These are phyloP conservation scores for Gouania willdenowi DNA, from an alignment of 2,797 vertebrate species.

Conservation along the genomic window DNA sequence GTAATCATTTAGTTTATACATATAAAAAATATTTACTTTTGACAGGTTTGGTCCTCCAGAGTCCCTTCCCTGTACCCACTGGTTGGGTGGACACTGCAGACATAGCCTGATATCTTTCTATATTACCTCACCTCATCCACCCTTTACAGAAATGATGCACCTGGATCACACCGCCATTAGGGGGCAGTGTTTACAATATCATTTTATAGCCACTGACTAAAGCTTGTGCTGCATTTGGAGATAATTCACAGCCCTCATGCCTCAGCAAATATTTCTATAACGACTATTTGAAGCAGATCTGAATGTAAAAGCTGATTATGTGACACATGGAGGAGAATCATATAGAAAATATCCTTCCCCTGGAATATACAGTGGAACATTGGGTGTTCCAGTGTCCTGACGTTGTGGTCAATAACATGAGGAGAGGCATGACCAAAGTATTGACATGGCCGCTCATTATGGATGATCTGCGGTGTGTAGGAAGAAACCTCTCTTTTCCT, in stretches of 20 bases:
- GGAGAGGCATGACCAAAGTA: constrained; percentile 45
- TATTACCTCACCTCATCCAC: constrained; percentile 2
- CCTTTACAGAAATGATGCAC: constrained; percentile 16
- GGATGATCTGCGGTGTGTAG: constrained; percentile 66
- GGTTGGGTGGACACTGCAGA: constrained; percentile 40
- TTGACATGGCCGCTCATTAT: constrained; percentile 69
- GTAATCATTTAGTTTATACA: too few relatives aligned
- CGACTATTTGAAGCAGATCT: background rate
- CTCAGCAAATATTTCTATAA: constrained; percentile 4
- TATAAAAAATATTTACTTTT: too few relatives aligned
- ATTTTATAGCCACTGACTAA: background rate
- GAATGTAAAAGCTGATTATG: constrained; percentile 1
- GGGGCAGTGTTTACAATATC: constrained; percentile 56
- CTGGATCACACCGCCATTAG: constrained; percentile 23
- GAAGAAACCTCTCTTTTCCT: constrained; percentile 68
- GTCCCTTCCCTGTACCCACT: background rate
- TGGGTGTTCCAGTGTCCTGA: constrained; percentile 11
- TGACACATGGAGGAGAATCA: background rate
- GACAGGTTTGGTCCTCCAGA: too few relatives aligned
- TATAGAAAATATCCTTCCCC: background rate
- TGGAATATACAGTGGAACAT: constrained; percentile 14
- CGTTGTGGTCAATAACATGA: constrained; percentile 50
- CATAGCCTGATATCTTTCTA: background rate
- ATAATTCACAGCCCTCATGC: constrained; percentile 17
- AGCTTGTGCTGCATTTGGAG: constrained; percentile 18